Evolutionary conservation across 2,888 invertebrate genomes (phyloP).

Genomic region (Phania funesta): DNA sequence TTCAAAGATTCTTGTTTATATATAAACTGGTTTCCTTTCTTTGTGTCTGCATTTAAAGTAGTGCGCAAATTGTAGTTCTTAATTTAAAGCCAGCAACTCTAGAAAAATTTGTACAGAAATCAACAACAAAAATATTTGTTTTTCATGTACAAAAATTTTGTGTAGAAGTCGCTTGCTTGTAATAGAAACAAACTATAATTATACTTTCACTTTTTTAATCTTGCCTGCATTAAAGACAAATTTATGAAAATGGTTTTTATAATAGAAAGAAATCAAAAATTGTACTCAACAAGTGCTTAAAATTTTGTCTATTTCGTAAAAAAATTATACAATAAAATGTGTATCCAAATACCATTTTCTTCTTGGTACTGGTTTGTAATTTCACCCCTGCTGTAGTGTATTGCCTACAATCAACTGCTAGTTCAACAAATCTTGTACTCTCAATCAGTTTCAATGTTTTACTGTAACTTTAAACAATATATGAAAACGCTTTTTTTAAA

Average conservation of each 20-base stretch:
- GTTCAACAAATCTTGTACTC: conserved; percentile 39
- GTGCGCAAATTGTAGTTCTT: too few species aligned
- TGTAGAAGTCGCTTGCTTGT: too few species aligned
- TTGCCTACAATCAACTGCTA: conserved; percentile 19
- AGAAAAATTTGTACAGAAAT: too few species aligned
- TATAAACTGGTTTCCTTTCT: conserved; percentile 26
- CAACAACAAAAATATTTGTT: too few species aligned
- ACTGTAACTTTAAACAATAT: conserved; percentile 51
- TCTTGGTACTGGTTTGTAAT: conserved; percentile 52
- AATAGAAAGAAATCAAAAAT: background rate
- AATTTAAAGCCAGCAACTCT: too few species aligned
- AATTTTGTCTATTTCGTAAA: background rate
- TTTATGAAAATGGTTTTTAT: background rate
- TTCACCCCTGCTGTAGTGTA: conserved; percentile 29
- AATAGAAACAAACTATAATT: too few species aligned
- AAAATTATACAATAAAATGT: background rate
- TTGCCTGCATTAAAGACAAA: conserved; percentile 36
- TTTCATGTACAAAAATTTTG: too few species aligned
- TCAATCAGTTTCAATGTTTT: conserved; percentile 27
- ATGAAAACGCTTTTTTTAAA: conserved; percentile 59
- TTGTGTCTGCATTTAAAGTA: too few species aligned
- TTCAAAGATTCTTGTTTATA: background rate
- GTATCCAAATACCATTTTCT: conserved; percentile 66
- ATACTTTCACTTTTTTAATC: too few species aligned
- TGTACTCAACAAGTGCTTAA: conserved; percentile 64